Conservation (phyloP, 2,113 vertebrate species). For the Cricetomys ansorgei region DNA sequence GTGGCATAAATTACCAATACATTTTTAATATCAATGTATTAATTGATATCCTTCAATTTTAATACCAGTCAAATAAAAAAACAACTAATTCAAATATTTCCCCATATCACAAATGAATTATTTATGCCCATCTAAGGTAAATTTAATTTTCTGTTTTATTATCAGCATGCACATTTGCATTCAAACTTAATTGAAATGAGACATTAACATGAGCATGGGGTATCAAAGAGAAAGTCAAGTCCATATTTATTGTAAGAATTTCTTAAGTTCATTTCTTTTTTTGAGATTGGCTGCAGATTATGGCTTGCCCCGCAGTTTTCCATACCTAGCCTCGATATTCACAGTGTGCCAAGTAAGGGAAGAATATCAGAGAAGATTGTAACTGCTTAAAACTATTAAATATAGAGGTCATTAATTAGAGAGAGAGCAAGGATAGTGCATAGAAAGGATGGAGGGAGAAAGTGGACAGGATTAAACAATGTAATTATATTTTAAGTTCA, state of each 20-base stretch:
- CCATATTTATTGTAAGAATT: neutral
- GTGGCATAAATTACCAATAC: neutral
- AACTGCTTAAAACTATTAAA: neutral
- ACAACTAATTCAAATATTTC: neutral
- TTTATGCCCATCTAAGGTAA: neutral
- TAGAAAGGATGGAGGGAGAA: neutral
- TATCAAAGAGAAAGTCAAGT: neutral
- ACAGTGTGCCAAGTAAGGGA: neutral
- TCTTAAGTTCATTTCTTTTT: neutral
- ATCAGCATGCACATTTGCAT: neutral
- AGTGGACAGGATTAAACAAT: neutral
- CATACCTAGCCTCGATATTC: conserved; percentile 1
- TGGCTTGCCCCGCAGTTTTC: conserved; percentile 43
- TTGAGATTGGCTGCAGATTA: neutral
- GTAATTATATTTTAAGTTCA: neutral
- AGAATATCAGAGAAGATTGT: neutral
- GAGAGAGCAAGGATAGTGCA: neutral
- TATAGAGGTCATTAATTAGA: neutral
- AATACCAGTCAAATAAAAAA: neutral
- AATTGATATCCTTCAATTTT: neutral
- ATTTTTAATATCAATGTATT: neutral
- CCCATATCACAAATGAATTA: neutral
- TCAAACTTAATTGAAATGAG: neutral
- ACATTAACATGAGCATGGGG: neutral
- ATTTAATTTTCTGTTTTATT: neutral